Base-by-base conservation (phyloP, 2,113 vertebrate genomes). In the Gymnocephalus cernua region DNA sequence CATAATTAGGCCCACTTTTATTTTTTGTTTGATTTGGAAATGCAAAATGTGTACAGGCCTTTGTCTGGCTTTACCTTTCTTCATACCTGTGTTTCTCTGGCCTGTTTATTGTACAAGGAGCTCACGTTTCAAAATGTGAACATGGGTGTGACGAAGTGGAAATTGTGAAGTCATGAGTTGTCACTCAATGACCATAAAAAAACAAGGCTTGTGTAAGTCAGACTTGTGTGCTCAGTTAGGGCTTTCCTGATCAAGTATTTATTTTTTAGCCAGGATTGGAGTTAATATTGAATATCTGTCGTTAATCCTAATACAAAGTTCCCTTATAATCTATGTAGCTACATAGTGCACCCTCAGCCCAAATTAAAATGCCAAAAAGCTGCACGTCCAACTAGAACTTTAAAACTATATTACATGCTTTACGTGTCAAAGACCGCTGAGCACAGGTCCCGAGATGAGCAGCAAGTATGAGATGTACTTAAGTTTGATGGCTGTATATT, bases 61-160 rank as follows among this genome's bases (percentile, higher is more conserved):
- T 73, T 80, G 38, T 71, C 47, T 59, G 25, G 13, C 15, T 29
- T 77, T 3, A 53, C 8, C 45, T 80, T 5, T 64, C 2, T 27
- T 64, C 12, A 51, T 45, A 2, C n/a, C 2, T 8, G 4, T 12
- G 15, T 64, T 67, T 15, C 32, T 27, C 35, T 62, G 45, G 11
- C 6, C 27, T 38, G 51, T 10, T 45, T 27, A 18, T 15, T 61
- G 16, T 45, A 11, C 16, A 47, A 21, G 10, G 12, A 56, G 68
- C 32, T 29, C 18, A 10, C 16, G 35, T 64, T 73, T 74, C 13
- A 44, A 14, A 62, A 35, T 53, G 18, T 48, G 35, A 54, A 38
- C 21, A 54, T 23, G 25, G 5, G 12, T 23, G 8, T 56, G 50
- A 57, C 58, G 1, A 50, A 68, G 54, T 45, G 6, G 18, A 48